These are phyloP conservation scores for Zaprionus tsacasi DNA, from an alignment of 1,140 invertebrate species.

Conservation along the genomic window DNA sequence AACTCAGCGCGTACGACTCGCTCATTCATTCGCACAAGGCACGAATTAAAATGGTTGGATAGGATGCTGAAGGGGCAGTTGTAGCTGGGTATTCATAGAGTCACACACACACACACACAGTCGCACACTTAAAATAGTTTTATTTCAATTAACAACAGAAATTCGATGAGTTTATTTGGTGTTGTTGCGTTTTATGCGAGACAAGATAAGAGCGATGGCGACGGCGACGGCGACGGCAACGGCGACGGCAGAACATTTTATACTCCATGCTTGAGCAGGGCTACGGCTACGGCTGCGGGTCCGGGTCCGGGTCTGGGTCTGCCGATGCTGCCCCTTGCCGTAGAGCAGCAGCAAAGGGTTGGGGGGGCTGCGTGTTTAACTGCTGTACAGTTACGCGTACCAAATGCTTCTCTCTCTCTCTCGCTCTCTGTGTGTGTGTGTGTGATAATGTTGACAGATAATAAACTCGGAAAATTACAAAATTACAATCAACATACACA, in stretches of 20 bases:
- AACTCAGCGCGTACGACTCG: slow-evolving; percentile 10
- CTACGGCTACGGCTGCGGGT: not conserved
- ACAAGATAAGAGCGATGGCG: slow-evolving; percentile 80
- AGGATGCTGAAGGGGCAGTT: not conserved
- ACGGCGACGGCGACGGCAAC: slow-evolving; percentile 14
- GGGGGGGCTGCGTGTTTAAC: slow-evolving; percentile 47
- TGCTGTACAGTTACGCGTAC: slow-evolving; percentile 39
- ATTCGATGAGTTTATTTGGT: slow-evolving; percentile 82
- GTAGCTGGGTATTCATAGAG: not conserved
- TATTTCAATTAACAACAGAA: slow-evolving; percentile 83
- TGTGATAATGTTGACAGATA: slow-evolving; percentile 82
- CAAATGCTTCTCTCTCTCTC: slow-evolving; percentile 21
- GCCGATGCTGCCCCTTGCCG: too few species aligned
- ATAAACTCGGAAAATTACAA: slow-evolving; percentile 82
- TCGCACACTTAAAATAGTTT: slow-evolving; percentile 70
- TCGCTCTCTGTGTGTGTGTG: slow-evolving; percentile 44
- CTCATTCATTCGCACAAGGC: not conserved
- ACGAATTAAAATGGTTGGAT: not conserved
- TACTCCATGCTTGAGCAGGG: slow-evolving; percentile 12
- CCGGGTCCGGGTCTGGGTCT: not conserved
- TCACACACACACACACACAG: slow-evolving; percentile 27
- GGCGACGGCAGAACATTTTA: slow-evolving; percentile 53
- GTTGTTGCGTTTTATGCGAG: slow-evolving; percentile 76
- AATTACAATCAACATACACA: slow-evolving; percentile 72
- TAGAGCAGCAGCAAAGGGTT: slow-evolving; percentile 8